Conservation (phyloP, 2,113 vertebrate species). For the Casuarius casuarius region DNA sequence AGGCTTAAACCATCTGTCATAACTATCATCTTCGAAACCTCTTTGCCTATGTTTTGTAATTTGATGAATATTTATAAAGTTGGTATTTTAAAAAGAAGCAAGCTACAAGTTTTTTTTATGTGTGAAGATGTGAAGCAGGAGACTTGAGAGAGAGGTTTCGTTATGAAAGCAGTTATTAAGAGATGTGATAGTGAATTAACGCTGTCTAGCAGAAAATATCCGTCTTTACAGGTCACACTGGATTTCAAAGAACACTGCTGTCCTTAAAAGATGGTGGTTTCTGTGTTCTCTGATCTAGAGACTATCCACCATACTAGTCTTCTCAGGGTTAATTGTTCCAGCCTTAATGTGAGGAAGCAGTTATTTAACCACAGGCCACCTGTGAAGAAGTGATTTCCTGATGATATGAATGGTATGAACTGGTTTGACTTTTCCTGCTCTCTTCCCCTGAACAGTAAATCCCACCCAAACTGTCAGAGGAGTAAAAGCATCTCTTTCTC, state of each 20-base stretch:
- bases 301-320: background rate
- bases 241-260: background rate
- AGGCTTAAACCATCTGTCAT: background rate
- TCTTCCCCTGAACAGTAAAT: background rate
- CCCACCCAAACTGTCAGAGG: background rate
- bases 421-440: background rate
- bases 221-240: background rate
- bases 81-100: background rate
- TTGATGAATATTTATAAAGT: background rate
- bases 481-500: background rate
- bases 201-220: background rate
- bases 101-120: background rate
- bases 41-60: background rate
- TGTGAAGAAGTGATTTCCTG: constrained; percentile 1
- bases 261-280: background rate
- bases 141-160: background rate
- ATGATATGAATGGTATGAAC: background rate
- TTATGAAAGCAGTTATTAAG: background rate
- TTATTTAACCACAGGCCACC: background rate
- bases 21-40: background rate
- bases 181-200: background rate
- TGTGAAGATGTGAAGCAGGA: background rate
- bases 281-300: background rate
- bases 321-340: background rate
- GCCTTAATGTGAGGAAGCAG: background rate